Conservation (phyloP, 2,797 vertebrate species). For the Sparus aurata region DNA sequence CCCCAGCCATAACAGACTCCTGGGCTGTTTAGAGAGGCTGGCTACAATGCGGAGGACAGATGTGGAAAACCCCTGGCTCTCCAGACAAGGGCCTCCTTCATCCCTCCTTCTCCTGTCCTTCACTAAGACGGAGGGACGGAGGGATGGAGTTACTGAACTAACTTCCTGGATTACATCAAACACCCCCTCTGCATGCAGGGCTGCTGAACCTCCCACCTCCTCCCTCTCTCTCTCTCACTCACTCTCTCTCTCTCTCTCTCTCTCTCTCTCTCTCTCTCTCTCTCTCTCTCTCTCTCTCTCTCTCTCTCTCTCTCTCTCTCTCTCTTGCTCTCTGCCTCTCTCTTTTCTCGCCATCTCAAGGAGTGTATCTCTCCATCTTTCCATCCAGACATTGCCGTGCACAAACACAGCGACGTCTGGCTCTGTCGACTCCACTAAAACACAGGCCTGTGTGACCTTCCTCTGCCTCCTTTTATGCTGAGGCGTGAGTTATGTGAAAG, state of each 20-base stretch:
- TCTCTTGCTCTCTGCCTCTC: conserved; percentile 23
- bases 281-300: conserved; percentile 4
- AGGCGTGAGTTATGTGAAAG: conserved; percentile 12
- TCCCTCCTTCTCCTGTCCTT: conserved; percentile 81
- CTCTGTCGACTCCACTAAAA: conserved; percentile 48
- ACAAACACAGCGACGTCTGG: conserved; percentile 60
- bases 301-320: conserved; percentile 19
- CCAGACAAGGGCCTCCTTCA: conserved; percentile 89
- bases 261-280: conserved; percentile 43
- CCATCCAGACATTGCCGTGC: conserved; percentile 58
- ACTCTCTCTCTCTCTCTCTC: conserved; percentile 21
- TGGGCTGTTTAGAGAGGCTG: conserved; percentile 87
- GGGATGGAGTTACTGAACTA: conserved; percentile 88
- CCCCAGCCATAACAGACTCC: conserved; percentile 86
- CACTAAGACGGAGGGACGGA: conserved; percentile 76
- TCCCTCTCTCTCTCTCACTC: neutral
- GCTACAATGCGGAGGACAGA: conserved; percentile 89
- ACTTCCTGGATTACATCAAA: conserved; percentile 91
- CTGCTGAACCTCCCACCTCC: conserved; percentile 55
- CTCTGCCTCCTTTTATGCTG: conserved; percentile 24
- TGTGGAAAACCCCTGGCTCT: conserved; percentile 87
- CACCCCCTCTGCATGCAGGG: conserved; percentile 70
- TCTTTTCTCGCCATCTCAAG: conserved; percentile 30
- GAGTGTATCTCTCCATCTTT: conserved; percentile 66
- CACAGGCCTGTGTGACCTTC: conserved; percentile 35